Evolutionary conservation across 2,113 vertebrate species (phyloP).

Genomic region (Colossoma macropomum): DNA sequence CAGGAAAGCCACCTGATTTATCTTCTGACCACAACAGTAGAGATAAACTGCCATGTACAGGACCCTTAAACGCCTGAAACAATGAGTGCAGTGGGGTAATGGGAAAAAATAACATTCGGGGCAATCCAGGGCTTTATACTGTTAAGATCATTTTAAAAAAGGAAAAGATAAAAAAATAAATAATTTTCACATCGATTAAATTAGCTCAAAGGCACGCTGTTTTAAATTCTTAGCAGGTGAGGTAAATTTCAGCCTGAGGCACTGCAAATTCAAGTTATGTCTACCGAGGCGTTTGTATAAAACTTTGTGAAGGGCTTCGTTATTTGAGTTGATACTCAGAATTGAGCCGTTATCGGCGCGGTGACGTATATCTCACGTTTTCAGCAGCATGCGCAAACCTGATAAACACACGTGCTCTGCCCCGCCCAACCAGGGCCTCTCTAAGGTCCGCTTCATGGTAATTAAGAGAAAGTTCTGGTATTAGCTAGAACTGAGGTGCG

Average conservation of each 20-base stretch:
- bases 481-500: not conserved
- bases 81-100: not conserved
- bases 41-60: not conserved
- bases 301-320: not conserved
- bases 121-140: too few relatives aligned
- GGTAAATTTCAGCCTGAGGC: too few relatives aligned
- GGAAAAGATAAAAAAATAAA: not conserved
- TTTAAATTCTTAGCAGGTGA: too few relatives aligned
- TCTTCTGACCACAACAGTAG: constrained; percentile 48
- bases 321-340: constrained; percentile 9
- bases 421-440: constrained; percentile 58
- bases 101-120: too few relatives aligned
- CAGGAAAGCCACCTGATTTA: constrained; percentile 51
- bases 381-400: constrained; percentile 58
- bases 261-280: too few relatives aligned
- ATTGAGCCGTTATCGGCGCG: constrained; percentile 52
- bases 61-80: not conserved
- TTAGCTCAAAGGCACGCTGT: not conserved
- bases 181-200: not conserved
- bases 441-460: not conserved
- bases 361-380: constrained; percentile 47
- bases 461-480: not conserved
- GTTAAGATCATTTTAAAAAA: too few relatives aligned
- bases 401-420: constrained; percentile 67
- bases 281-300: too few relatives aligned